Percentiles rank a stretch among this genome's conserved stretches.
Evolutionary conservation across 2,113 vertebrate genomes (phyloP).

Genomic region (Thamnophis sirtalis): DNA sequence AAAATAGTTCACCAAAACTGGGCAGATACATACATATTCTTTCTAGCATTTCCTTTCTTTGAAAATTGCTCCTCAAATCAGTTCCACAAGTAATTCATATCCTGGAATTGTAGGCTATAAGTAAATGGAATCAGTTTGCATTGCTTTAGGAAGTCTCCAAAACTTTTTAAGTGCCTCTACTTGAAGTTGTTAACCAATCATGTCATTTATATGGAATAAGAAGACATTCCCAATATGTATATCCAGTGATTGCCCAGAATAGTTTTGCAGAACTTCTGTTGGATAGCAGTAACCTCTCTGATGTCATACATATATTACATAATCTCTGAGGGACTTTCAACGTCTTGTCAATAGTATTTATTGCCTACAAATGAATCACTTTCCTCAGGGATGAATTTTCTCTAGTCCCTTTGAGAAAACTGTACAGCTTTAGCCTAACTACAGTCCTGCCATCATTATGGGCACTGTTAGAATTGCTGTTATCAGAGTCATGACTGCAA

Average conservation of each 20-base stretch:
- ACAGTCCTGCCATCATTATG: not conserved
- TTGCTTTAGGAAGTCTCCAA: not conserved
- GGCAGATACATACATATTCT: not conserved
- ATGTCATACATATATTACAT: not conserved
- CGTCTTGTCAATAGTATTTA: not conserved
- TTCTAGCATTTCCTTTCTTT: not conserved
- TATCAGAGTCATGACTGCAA: not conserved
- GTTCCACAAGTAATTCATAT: not conserved
- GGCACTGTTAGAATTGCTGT: not conserved
- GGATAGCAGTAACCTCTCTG: not conserved
- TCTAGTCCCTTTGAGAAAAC: not conserved
- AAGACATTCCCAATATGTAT: not conserved
- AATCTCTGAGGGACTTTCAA: not conserved
- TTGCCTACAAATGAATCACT: not conserved
- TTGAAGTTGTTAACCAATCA: not conserved
- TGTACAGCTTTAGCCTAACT: not conserved
- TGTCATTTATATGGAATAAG: not conserved
- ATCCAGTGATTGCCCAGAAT: not conserved
- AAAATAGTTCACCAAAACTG: not conserved
- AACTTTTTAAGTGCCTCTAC: not conserved
- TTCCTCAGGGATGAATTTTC: not conserved
- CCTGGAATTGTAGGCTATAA: not conserved
- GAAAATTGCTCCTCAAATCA: not conserved
- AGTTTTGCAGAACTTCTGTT: not conserved
- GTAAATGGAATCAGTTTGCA: not conserved